Base-by-base conservation (phyloP, 2,888 invertebrate species). In the Formica aserva region DNA sequence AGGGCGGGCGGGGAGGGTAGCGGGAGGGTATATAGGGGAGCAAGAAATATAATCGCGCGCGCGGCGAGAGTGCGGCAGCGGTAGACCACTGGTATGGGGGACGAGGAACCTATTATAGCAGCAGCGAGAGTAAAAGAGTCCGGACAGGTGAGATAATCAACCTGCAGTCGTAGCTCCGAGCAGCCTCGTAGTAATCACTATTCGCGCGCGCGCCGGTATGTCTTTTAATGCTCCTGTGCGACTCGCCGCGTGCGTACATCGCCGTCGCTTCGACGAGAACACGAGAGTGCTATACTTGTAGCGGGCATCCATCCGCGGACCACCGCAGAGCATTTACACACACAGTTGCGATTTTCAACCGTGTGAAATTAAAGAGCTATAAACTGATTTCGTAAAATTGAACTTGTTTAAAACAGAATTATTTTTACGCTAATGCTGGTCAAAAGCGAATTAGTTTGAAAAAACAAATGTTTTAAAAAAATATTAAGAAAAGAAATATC, bases 111-210 rank as follows among this genome's bases (percentile, higher is more conserved):
- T 93, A 94, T 92, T 93, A 93, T 91, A 93, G 92, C 92, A 89
- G 90, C 89, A 92, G 93, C 92, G 91, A 91, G 92, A 93, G 93
- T 92, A 93, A 93, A 93, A 92, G 93, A 93, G 93, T 93, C 92
- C 81, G 91, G 93, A 93, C 93, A 94, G 93, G 93, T 93, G 93
- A 93, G 94, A 94, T 94, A 94, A 94, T 94, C 93, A 94, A 94
- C 92, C 93, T 91, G 92, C 91, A 83, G 91, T 90, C 89, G 85
- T 89, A 88, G 89, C 91, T 91, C 87, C 87, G 89, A 92, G 92
- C 93, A 90, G 86, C 90, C 92, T 93, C 89, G 90, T 88, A 90
- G 93, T 93, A 94, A 93, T 93, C 93, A 93, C 92, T 92, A 92
- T 91, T 93, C 93, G 91, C 92, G 83, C 86, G 84, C 85, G 84